Conservation (phyloP, 1,140 invertebrate species). For the Bombyx mori region ASM3026992v2 NC_085114.1:14707501-14708000, state of each 20-base stretch:
- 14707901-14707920: constrained; percentile 27
- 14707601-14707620: constrained; percentile 29
- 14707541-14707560: constrained; percentile 7
- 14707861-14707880: constrained; percentile 26
- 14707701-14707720: constrained; percentile 66
- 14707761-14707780: background rate
- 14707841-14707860: too few species aligned
- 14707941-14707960: constrained; percentile 44
- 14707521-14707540: constrained; percentile 1
- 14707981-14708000: constrained; percentile 22
- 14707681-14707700: constrained; percentile 49
- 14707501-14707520: constrained; percentile 6
- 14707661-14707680: constrained; percentile 29
- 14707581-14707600: constrained; percentile 12
- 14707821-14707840: background rate
- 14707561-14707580: constrained; percentile 10
- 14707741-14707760: constrained; percentile 45
- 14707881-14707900: constrained; percentile 58
- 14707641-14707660: constrained; percentile 37
- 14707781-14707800: background rate
- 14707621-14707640: constrained; percentile 41
- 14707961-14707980: constrained; percentile 33
- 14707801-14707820: background rate
- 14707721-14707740: constrained; percentile 54
- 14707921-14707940: constrained; percentile 37